A percentile compares a stretch with the other conserved stretches of the same genome.
Conservation (phyloP, 2,888 invertebrate genomes). For the Monochamus alternatus region DNA sequence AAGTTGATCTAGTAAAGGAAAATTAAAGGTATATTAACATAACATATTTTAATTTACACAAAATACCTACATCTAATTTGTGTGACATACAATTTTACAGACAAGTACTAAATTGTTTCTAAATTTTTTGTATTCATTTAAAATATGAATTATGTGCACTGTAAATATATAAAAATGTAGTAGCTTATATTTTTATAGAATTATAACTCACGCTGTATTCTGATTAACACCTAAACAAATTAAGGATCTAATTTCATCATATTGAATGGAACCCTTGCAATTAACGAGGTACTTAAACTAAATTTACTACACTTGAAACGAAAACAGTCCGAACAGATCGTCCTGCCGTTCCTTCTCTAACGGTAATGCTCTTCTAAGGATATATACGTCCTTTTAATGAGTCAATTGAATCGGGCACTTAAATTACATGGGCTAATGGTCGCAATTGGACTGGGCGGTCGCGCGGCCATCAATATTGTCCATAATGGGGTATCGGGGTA, state of each 20-base stretch:
- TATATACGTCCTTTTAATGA: conserved; percentile 64
- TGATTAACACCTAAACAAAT: too few species aligned
- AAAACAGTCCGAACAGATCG: conserved; percentile 22
- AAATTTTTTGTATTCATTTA: too few species aligned
- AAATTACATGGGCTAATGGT: conserved; percentile 67
- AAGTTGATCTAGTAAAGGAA: too few species aligned
- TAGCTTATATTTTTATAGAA: too few species aligned
- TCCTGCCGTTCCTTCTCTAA: conserved; percentile 26
- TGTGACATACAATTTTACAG: too few species aligned
- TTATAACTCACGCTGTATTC: too few species aligned
- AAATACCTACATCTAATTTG: too few species aligned
- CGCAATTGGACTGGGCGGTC: conserved; percentile 62
- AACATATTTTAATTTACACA: too few species aligned
- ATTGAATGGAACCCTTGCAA: conserved; percentile 1
- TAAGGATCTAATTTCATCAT: neutral
- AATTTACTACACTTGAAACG: conserved; percentile 25
- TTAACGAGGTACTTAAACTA: conserved; percentile 18
- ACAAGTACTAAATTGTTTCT: too few species aligned
- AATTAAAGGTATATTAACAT: too few species aligned
- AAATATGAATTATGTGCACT: too few species aligned
- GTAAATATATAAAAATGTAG: too few species aligned
- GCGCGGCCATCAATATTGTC: conserved; percentile 21
- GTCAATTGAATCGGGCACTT: conserved; percentile 67
- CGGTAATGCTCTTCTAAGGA: conserved; percentile 64
- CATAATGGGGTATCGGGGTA: neutral